These are phyloP conservation scores for Aphelinus atriplicis DNA, from an alignment of 1,140 invertebrate species.

Conservation along the genomic window DNA sequence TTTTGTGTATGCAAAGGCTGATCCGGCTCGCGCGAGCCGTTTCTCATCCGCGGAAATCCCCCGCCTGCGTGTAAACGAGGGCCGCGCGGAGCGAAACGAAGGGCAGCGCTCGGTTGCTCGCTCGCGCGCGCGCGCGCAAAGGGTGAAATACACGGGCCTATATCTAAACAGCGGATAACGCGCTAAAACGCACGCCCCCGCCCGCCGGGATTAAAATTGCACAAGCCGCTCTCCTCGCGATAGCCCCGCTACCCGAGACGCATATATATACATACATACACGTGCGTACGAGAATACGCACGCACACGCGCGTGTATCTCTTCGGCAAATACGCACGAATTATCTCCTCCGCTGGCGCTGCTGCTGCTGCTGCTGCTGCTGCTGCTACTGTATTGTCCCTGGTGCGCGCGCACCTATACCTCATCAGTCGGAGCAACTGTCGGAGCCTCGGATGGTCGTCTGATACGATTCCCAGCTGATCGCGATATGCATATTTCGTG, in stretches of 20 bases:
- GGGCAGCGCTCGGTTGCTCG: not conserved
- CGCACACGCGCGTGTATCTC: slow-evolving; percentile 34
- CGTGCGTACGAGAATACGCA: not conserved
- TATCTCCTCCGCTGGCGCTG: slow-evolving; percentile 48
- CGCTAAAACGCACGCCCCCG: slow-evolving; percentile 39
- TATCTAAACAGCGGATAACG: slow-evolving; percentile 34
- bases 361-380: too few species aligned
- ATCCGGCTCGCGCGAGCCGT: slow-evolving; percentile 32
- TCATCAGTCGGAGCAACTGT: too few species aligned
- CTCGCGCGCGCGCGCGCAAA: slow-evolving; percentile 1
- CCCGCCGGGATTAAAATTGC: slow-evolving; percentile 47
- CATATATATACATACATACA: slow-evolving; percentile 27
- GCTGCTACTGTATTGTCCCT: too few species aligned
- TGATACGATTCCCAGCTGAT: too few species aligned
- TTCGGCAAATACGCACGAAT: slow-evolving; percentile 56
- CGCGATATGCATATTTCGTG: too few species aligned
- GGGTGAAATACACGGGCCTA: slow-evolving; percentile 33
- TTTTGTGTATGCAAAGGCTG: slow-evolving; percentile 45
- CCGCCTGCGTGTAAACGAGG: slow-evolving; percentile 21
- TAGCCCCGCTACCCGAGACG: not conserved
- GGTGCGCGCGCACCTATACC: too few species aligned
- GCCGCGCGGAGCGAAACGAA: slow-evolving; percentile 23
- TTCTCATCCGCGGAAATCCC: slow-evolving; percentile 45
- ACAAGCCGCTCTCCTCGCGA: slow-evolving; percentile 28
- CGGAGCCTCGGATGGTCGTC: too few species aligned